These are phyloP conservation scores for Eucidaris tribuloides DNA, from an alignment of 35 echinoderm and acorn worm species.

Conservation along the genomic window DNA sequence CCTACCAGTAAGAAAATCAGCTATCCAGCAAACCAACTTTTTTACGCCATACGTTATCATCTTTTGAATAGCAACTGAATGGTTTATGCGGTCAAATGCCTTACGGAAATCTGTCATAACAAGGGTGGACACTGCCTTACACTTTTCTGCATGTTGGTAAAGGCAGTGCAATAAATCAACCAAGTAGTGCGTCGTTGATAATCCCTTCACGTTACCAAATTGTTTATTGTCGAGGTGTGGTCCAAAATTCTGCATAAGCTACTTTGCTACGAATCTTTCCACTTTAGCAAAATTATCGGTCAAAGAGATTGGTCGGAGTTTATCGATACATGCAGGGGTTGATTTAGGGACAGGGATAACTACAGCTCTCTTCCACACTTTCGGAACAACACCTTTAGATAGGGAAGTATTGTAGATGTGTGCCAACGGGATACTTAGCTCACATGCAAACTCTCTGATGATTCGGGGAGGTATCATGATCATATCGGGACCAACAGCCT, in stretches of 20 bases:
- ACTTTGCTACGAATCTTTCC: constrained; percentile 47
- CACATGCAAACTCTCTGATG: constrained; percentile 54
- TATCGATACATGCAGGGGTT: constrained; percentile 35
- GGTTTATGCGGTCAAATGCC: constrained; percentile 41
- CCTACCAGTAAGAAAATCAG: constrained; percentile 30
- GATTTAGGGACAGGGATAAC: constrained; percentile 57
- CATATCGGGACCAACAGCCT: constrained; percentile 50
- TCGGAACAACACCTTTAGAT: constrained; percentile 29
- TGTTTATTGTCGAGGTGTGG: constrained; percentile 22
- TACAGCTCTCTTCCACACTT: constrained; percentile 53
- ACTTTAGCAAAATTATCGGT: constrained; percentile 57
- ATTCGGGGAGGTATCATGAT: constrained; percentile 52
- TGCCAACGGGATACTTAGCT: constrained; percentile 47
- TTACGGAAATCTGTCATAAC: constrained; percentile 57
- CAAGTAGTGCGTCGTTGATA: constrained; percentile 49
- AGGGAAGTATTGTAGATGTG: constrained; percentile 43
- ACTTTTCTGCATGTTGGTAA: constrained; percentile 19
- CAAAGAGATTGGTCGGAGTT: constrained; percentile 57
- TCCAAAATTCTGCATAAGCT: constrained; percentile 25
- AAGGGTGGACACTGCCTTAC: constrained; percentile 1
- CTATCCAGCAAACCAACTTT: constrained; percentile 35
- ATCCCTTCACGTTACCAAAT: constrained; percentile 51
- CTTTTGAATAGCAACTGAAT: constrained; percentile 27
- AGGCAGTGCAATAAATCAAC: constrained; percentile 36
- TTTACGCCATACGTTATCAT: constrained; percentile 29